Base-by-base conservation (phyloP, 2,888 invertebrate species). In the Cetonia aurata region DNA sequence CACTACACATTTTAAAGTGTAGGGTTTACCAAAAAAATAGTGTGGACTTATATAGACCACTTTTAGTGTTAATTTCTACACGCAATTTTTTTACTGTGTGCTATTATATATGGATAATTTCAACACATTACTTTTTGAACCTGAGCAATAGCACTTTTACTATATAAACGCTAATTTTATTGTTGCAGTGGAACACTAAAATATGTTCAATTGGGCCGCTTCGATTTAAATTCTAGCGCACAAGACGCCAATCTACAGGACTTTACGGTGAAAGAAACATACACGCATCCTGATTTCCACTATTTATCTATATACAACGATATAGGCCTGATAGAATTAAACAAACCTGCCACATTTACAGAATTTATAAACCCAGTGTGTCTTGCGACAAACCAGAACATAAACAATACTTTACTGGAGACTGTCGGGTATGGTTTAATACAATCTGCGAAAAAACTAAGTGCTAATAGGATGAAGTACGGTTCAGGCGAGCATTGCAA, bases 351-450 rank as follows among this genome's bases (percentile, higher is more conserved):
- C 12, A 76, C 81, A 0, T 81, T 90, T 0, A 86, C 81, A 55
- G 82, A 86, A 37, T 86, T 87, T 72, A 87, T 91, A 25, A 83
- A 88, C 70, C 90, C 91, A 0, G 88, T 89, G 0, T 91, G 91
- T 76, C 81, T 91, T 1, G 86, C 86, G 53, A 72, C 81, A 2
- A 79, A 81, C 0, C 75, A 82, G 12, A 73, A 81, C n/a, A 75
- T 83, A 0, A 74, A 74, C 0, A 73, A 77, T 3, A 85, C 83
- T 55, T 81, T 87, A 6, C 87, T 88, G 1, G 90, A 57, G 41
- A 19, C 57, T 10, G 19, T 17, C 8, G 57, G 57, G 42, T 57
- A 57, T 42, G 57, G 57, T 6, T 41, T 57, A 42, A 9, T 57
- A 8, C 42, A 44, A 57, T 44, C 12, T 17, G 17, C 15, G n/a